phyloP scores from a whole-genome alignment of 2,113 vertebrate species.

The Zosterops lateralis region DNA sequence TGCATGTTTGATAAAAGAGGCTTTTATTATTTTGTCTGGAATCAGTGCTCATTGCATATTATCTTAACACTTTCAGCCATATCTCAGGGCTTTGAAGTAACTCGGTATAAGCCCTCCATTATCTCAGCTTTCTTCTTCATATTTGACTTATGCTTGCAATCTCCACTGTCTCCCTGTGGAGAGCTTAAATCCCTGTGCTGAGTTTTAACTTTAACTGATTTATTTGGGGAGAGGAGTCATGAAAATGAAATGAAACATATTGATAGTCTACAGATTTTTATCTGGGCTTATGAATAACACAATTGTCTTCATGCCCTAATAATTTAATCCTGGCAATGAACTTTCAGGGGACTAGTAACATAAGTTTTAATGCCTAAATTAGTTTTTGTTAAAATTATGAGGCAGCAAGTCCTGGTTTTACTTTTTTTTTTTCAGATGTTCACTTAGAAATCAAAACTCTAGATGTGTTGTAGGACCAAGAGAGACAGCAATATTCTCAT shows the following conservation, averaged over 20 bases:
- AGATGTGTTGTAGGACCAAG: neutral
- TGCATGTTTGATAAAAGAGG: neutral
- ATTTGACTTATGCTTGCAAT: neutral
- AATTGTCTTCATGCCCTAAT: constrained; percentile 5
- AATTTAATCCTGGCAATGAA: constrained; percentile 7
- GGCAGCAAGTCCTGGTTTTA: neutral
- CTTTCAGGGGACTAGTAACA: neutral
- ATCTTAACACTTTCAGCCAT: neutral
- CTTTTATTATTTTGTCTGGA: neutral
- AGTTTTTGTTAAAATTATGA: neutral
- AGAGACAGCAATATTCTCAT: neutral
- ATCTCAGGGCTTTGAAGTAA: neutral
- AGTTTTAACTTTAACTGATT: neutral
- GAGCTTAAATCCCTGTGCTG: neutral
- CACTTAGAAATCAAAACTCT: neutral
- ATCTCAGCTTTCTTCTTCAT: neutral
- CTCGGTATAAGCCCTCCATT: neutral
- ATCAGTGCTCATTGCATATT: neutral
- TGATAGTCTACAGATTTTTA: neutral
- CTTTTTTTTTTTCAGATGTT: neutral
- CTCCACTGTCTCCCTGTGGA: neutral
- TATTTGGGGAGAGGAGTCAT: neutral
- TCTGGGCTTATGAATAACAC: neutral
- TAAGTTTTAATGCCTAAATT: neutral
- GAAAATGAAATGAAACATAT: constrained; percentile 14